Evolutionary conservation across 2,113 vertebrate species (phyloP).

Genomic region (Cnemophilus loriae): DNA sequence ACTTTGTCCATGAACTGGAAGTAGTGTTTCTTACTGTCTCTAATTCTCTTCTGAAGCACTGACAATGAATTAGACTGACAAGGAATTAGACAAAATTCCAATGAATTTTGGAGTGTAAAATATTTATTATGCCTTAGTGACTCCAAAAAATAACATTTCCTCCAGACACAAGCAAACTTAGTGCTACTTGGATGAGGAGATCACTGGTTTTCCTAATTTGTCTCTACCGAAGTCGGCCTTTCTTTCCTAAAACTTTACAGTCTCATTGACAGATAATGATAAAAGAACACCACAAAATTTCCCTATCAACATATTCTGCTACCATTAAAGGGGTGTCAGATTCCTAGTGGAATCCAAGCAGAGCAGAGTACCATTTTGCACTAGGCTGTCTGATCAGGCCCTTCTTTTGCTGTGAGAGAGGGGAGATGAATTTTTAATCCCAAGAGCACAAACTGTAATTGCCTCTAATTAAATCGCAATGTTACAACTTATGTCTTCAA

Average conservation of each 20-base stretch:
- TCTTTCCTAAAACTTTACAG: background rate
- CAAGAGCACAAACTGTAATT: background rate
- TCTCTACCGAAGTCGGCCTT: background rate
- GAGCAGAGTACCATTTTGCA: fast-evolving
- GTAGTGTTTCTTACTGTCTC: background rate
- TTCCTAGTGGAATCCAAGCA: background rate
- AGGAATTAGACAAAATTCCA: background rate
- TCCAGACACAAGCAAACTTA: background rate
- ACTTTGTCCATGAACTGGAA: background rate
- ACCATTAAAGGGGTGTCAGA: background rate
- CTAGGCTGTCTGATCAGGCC: background rate
- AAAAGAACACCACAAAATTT: background rate
- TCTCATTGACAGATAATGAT: background rate
- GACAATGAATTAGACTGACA: background rate
- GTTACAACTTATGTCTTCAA: background rate
- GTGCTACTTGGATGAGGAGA: background rate
- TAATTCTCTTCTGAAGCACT: background rate
- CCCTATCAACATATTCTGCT: background rate
- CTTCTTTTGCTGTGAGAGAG: background rate
- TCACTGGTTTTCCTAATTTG: background rate
- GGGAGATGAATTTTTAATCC: background rate
- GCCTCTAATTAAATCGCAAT: background rate
- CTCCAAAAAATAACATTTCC: background rate
- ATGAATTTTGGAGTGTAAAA: background rate
- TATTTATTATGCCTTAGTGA: background rate